Evolutionary conservation across 2,888 invertebrate genomes (phyloP), one percentile per base, ranked within the genome.

Genomic region (Aradus depressus): DNA sequence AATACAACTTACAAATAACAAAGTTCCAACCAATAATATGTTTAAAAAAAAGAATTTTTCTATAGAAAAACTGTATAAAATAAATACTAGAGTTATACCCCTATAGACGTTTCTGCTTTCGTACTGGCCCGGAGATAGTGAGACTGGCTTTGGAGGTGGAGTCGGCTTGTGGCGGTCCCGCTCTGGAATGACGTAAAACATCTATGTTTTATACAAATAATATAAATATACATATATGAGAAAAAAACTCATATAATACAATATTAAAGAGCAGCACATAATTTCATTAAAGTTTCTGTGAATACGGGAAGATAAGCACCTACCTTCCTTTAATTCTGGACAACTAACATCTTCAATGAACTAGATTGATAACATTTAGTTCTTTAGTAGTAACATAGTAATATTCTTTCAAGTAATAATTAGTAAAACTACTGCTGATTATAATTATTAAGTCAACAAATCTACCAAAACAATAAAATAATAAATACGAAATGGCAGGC

Each of bases 131-230:
- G 77, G 72, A 2, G 81, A 80, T 44, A 88, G 70, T 5, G 85
- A 80, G 28, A 82, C 81, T 3, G 89, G 88, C 68, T 89, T 89
- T 23, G 89, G 89, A 35, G 88, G 88, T 52, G 84, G 84, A 6
- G 87, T 84, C n/a, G 89, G 89, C 71, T 90, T 90, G 62, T 86
- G 73, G 45, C 87, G 80, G 65, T 87, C 87, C 59, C 85, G 76
- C 68, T 88, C 88, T 83, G 72, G 26, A 66, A 64, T 55, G 44
- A 58, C n/a, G n/a, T n/a, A 32, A 28, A 54, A 21, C 2, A 22
- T 16, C 28, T 6, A 12, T 37, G 42, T 23, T 23, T 16, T 26
- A 39, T n/a, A 22, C 14, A 22, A 21, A 35, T n/a, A 45, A 25
- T 14, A n/a, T n/a, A n/a, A n/a, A n/a, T n/a, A n/a, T n/a, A n/a